Evolutionary conservation across 1,140 invertebrate genomes (phyloP).

Genomic region (Adoxophyes honmai): DNA sequence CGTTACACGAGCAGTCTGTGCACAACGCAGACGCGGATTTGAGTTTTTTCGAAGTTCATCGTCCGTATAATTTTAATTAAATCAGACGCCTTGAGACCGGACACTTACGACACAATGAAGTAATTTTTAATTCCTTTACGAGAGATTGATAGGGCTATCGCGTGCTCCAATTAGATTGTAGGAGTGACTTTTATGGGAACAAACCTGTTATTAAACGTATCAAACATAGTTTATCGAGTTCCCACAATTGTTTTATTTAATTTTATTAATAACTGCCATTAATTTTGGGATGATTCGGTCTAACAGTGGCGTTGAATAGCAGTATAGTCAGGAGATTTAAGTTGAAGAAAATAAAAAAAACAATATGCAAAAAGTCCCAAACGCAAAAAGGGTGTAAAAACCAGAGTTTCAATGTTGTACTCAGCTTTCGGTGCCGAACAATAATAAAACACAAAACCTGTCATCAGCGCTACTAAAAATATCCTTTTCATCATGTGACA

Average conservation of each 20-base stretch:
- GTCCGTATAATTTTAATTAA: slow-evolving; percentile 25
- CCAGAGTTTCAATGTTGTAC: too few relatives aligned
- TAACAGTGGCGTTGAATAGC: too few relatives aligned
- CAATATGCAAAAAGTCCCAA: too few relatives aligned
- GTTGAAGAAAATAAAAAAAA: too few relatives aligned
- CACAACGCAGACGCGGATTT: not conserved
- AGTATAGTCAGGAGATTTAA: too few relatives aligned
- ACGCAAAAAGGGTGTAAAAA: too few relatives aligned
- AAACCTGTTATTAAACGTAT: not conserved
- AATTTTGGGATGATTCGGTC: too few relatives aligned
- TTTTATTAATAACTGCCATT: too few relatives aligned
- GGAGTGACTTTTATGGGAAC: slow-evolving; percentile 11
- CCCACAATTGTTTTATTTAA: not conserved
- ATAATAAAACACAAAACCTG: too few relatives aligned
- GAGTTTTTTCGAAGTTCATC: slow-evolving; percentile 17
- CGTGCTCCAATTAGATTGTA: slow-evolving; percentile 41
- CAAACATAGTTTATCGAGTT: slow-evolving; percentile 9
- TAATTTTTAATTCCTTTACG: slow-evolving; percentile 25
- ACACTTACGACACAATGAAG: slow-evolving; percentile 22
- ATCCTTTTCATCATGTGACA: not conserved
- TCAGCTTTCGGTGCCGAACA: too few relatives aligned
- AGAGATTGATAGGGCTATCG: slow-evolving; percentile 41
- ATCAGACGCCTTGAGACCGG: slow-evolving; percentile 10
- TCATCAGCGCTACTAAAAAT: too few relatives aligned
- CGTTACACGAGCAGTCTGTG: not conserved